These are phyloP conservation scores for Pogonomyrmex barbatus DNA, from an alignment of 1,140 invertebrate genomes.

Conservation along the genomic window DNA sequence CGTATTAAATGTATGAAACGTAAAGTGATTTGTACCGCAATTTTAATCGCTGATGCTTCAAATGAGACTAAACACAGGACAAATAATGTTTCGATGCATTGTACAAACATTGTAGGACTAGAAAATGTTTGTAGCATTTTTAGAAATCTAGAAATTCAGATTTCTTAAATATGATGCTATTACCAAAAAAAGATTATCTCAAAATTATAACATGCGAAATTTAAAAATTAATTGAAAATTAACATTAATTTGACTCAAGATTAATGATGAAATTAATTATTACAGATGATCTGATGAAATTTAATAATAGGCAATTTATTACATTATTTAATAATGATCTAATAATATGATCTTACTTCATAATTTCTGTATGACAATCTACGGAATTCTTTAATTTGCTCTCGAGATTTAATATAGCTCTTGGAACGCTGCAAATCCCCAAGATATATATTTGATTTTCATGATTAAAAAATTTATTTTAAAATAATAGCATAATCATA, in stretches of 20 bases:
- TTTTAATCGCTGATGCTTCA: conserved; percentile 74
- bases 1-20: not conserved
- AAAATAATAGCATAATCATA: not conserved
- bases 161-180: not conserved
- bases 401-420: not conserved
- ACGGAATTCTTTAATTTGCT: conserved; percentile 44
- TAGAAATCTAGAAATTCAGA: conserved; percentile 73
- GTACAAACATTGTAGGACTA: conserved; percentile 79
- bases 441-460: conserved; percentile 20
- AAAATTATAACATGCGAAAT: not conserved
- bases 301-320: not conserved
- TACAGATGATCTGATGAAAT: not conserved
- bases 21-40: conserved; percentile 73
- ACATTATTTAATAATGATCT: not conserved
- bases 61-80: conserved; percentile 80
- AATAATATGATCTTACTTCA: conserved; percentile 32
- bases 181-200: not conserved
- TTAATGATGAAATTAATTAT: not conserved
- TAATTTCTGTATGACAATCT: conserved; percentile 35
- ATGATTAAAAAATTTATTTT: not conserved
- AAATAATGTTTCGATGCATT: conserved; percentile 79
- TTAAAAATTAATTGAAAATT: not conserved
- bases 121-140: conserved; percentile 71
- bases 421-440: conserved; percentile 20
- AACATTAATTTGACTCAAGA: not conserved